phyloP scores from a whole-genome alignment of 2,888 invertebrate species.

The Idaea biselata region DNA sequence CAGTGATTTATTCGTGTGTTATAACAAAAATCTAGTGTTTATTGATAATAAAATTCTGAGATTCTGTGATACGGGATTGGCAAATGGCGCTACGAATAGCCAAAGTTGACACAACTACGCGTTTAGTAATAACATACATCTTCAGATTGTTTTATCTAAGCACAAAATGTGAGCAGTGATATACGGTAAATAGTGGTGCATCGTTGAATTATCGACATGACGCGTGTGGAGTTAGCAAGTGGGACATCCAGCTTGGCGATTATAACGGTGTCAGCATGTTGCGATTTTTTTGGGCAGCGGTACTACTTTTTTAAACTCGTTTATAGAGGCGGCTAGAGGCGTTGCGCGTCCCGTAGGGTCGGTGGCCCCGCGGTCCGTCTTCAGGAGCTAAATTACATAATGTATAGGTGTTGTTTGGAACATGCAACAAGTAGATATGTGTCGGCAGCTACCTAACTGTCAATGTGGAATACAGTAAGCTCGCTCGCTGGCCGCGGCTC shows the following conservation, averaged over 20 bases:
- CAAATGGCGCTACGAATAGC: constrained; percentile 81
- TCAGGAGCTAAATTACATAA: constrained; percentile 81
- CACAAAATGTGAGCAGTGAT: constrained; percentile 69
- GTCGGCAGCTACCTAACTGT: constrained; percentile 79
- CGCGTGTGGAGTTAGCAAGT: constrained; percentile 74
- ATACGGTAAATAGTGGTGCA: constrained; percentile 71
- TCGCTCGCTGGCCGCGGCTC: constrained; percentile 44
- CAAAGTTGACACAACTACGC: constrained; percentile 81
- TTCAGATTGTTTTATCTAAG: constrained; percentile 63
- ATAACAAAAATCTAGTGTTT: constrained; percentile 65
- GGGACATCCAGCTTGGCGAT: constrained; percentile 81
- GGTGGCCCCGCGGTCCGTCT: constrained; percentile 75
- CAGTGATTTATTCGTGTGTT: constrained; percentile 66
- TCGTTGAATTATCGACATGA: constrained; percentile 65
- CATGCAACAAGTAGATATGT: constrained; percentile 82
- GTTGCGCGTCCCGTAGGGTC: constrained; percentile 80
- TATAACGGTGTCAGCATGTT: constrained; percentile 82
- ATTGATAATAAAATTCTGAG: constrained; percentile 68
- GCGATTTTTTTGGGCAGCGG: constrained; percentile 82
- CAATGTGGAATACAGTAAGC: constrained; percentile 81
- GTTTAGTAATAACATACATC: constrained; percentile 73
- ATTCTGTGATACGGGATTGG: constrained; percentile 75
- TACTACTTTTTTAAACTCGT: constrained; percentile 82
- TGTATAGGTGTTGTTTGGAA: constrained; percentile 74
- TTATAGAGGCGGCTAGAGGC: constrained; percentile 80